A percentile compares a stretch with the other conserved stretches of the same genome.
Evolutionary conservation across 1,140 invertebrate genomes (phyloP).

Genomic region (Oreohelix idahoensis): DNA sequence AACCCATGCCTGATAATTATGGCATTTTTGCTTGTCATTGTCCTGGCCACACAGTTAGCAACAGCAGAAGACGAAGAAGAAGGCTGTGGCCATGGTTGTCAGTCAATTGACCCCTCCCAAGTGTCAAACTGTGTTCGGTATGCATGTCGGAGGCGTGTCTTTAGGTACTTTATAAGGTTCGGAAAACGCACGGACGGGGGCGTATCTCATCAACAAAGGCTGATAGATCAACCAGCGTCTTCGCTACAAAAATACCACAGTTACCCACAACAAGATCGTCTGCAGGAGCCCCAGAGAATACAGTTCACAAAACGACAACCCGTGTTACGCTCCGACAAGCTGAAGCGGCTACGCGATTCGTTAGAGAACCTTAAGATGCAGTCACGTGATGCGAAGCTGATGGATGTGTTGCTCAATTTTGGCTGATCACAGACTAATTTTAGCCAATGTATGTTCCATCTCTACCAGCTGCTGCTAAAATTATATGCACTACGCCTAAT

Average conservation of each 20-base stretch:
- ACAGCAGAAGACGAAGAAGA: conserved; percentile 20
- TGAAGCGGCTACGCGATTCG: background rate
- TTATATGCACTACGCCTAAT: too few species aligned
- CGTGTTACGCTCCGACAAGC: background rate
- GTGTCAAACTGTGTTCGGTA: conserved; percentile 14
- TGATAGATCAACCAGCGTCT: background rate
- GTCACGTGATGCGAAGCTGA: background rate
- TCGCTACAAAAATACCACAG: background rate
- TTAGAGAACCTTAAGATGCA: background rate
- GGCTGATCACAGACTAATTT: background rate
- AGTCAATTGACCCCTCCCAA: background rate
- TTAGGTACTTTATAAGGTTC: conserved; percentile 21
- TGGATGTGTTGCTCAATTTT: background rate
- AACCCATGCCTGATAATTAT: background rate
- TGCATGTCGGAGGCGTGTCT: conserved; percentile 26
- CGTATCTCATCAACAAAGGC: background rate
- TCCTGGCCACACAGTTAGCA: background rate
- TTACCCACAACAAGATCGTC: background rate
- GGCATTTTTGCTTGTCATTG: background rate
- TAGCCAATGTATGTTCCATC: background rate
- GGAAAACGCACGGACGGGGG: background rate
- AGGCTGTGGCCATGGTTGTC: conserved; percentile 21
- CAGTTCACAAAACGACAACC: background rate
- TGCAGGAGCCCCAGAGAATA: background rate
- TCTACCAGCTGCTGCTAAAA: too few species aligned